Evolutionary conservation across 1,140 invertebrate species (phyloP).

Genomic region (Lasaia peninsularis): DNA sequence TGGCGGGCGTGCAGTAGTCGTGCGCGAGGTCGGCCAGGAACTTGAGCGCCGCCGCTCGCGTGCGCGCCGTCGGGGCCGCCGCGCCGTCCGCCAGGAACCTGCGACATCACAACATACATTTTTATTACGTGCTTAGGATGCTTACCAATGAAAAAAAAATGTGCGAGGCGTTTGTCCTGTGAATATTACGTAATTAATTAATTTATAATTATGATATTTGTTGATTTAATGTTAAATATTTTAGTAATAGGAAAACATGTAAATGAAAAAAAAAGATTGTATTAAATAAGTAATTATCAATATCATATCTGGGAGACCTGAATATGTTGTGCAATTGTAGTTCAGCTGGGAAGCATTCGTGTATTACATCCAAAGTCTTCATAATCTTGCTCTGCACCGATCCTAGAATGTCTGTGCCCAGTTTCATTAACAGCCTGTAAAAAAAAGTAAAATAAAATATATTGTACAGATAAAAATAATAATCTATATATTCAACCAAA

Average conservation of each 20-base stretch:
- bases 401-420: conserved; percentile 92
- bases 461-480: no score
- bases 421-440: conserved; percentile 85
- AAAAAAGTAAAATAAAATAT: conserved; percentile 11
- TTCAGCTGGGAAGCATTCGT: conserved; percentile 83
- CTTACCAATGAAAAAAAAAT: no score
- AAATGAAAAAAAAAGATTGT: no score
- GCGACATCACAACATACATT: conserved; percentile 13
- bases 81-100: conserved; percentile 92
- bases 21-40: conserved; percentile 86
- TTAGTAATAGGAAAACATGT: no score
- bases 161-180: no score
- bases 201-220: no score
- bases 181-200: no score
- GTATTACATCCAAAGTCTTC: conserved; percentile 90
- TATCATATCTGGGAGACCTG: no score
- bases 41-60: conserved; percentile 85
- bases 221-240: no score
- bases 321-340: conserved; percentile 81
- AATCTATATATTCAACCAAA: no score
- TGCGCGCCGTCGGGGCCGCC: conserved; percentile 92
- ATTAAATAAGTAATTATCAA: no score
- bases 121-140: no score
- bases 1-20: conserved; percentile 74
- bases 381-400: conserved; percentile 94